A percentile compares a stretch with the other conserved stretches of the same genome.
These are phyloP conservation scores for Zosterops hypoxanthus DNA, from an alignment of 2,113 vertebrate species.

Conservation along the genomic window DNA sequence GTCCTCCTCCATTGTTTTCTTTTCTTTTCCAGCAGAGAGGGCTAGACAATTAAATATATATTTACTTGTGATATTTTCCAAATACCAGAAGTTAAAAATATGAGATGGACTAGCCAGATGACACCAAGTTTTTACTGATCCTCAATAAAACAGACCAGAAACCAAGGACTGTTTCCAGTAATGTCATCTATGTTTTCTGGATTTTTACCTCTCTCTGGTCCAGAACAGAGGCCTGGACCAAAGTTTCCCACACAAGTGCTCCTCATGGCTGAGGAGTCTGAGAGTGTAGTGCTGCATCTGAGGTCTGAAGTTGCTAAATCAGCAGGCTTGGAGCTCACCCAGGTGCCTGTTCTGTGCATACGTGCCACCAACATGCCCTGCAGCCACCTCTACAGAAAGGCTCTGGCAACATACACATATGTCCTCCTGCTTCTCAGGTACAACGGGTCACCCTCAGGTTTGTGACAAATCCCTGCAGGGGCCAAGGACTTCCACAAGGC, in stretches of 20 bases:
- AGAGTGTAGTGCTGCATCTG: not conserved
- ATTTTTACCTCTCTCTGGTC: not conserved
- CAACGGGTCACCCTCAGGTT: fast-evolving
- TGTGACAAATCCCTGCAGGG: not conserved
- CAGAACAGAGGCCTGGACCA: not conserved
- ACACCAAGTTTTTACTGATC: not conserved
- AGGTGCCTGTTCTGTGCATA: not conserved
- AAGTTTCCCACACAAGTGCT: not conserved
- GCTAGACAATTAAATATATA: not conserved
- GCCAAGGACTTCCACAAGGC: not conserved
- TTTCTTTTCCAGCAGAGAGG: not conserved
- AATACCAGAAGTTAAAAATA: not conserved
- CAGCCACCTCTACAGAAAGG: not conserved
- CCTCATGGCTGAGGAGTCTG: too few species aligned
- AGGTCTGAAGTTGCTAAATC: not conserved
- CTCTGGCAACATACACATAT: not conserved
- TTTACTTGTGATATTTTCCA: not conserved
- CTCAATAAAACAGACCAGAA: not conserved
- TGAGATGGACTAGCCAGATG: not conserved
- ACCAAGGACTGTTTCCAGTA: not conserved
- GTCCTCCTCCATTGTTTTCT: not conserved
- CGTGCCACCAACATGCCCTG: not conserved
- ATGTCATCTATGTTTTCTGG: not conserved
- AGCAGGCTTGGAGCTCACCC: not conserved
- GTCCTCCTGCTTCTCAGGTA: fast-evolving